Evolutionary conservation across 2,113 vertebrate species (phyloP).

Genomic region (Triplophysa tibetana): DNA sequence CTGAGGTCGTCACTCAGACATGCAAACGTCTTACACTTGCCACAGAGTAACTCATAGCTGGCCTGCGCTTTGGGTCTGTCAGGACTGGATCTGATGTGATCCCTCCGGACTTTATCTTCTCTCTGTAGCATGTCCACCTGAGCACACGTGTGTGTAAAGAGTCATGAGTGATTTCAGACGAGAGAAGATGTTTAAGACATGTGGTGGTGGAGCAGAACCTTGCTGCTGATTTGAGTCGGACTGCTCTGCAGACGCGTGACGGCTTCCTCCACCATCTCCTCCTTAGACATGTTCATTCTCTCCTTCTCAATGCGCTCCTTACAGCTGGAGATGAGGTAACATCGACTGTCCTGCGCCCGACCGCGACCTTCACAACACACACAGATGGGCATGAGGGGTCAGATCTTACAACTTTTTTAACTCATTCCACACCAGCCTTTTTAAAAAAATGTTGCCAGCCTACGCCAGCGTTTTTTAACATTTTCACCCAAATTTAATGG

Average conservation of each 20-base stretch:
- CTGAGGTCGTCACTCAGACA: conserved; percentile 51
- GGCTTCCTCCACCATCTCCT: conserved; percentile 57
- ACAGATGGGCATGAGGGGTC: neutral
- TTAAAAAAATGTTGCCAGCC: no score
- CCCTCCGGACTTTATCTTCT: conserved; percentile 33
- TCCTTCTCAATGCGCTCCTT: conserved; percentile 59
- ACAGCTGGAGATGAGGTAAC: conserved; percentile 58
- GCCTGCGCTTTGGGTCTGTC: conserved; percentile 25
- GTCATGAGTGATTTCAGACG: neutral
- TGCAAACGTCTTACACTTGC: conserved; percentile 54
- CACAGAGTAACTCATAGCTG: conserved; percentile 52
- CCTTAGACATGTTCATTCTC: conserved; percentile 50
- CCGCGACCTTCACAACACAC: conserved; percentile 58
- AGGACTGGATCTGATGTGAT: neutral
- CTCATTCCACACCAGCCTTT: no score
- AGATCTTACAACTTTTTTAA: no score
- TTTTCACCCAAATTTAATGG: no score
- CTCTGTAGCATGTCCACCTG: conserved; percentile 55
- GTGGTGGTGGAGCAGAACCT: conserved; percentile 10
- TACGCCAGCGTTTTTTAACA: no score
- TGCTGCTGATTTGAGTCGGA: neutral
- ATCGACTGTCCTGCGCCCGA: conserved; percentile 58
- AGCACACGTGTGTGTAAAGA: conserved; percentile 35
- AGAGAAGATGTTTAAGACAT: neutral
- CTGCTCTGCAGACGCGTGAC: conserved; percentile 45